A percentile compares a stretch with the other conserved stretches of the same genome.
Evolutionary conservation across 2,113 vertebrate species (phyloP).

Genomic region (Alaudala cheleensis): DNA sequence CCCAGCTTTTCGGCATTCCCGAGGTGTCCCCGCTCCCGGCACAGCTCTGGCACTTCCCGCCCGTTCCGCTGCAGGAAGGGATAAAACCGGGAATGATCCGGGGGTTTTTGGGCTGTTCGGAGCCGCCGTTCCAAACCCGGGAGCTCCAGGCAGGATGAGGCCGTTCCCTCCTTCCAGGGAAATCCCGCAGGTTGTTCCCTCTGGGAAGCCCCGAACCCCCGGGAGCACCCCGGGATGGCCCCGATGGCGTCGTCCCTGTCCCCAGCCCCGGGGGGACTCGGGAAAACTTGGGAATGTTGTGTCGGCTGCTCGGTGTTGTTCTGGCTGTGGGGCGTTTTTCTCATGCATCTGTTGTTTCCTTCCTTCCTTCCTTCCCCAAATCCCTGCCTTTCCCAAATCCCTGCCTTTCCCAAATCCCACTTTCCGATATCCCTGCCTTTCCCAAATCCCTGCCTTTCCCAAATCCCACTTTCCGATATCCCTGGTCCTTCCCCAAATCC

Average conservation of each 20-base stretch:
- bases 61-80: neutral
- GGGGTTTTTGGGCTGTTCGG: fast-evolving
- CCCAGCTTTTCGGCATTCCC: neutral
- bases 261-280: neutral
- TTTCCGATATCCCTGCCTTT: neutral
- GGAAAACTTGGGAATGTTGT: neutral
- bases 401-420: neutral
- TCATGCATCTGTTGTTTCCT: slow-evolving; percentile 8
- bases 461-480: too few species aligned
- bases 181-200: neutral
- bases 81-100: neutral
- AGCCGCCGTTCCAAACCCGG: neutral
- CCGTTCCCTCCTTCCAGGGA: fast-evolving
- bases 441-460: neutral
- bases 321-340: neutral
- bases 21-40: neutral
- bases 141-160: neutral
- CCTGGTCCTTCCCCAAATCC: neutral
- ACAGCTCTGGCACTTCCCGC: neutral
- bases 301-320: neutral
- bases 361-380: neutral
- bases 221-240: neutral
- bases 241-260: neutral
- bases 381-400: neutral
- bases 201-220: neutral